phyloP scores from a whole-genome alignment of 2,113 vertebrate species.

The Tyto alba region DNA sequence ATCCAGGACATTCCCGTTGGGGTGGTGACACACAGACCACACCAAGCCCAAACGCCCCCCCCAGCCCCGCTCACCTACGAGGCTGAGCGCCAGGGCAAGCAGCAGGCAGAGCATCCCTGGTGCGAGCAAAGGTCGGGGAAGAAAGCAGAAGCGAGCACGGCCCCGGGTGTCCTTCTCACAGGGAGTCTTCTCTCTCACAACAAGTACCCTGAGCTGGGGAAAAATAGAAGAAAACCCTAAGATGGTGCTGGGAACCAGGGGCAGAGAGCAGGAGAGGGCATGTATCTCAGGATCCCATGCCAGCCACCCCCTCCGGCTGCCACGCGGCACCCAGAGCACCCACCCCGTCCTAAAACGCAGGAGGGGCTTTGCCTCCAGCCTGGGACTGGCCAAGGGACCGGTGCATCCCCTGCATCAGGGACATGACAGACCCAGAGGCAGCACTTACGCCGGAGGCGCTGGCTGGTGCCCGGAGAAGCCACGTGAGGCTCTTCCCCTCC shows the following conservation, averaged over 20 bases:
- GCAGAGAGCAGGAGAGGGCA: neutral
- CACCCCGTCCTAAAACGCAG: rapidly evolving
- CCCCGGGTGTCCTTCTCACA: rapidly evolving
- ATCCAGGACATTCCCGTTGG: rapidly evolving
- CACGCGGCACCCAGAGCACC: neutral
- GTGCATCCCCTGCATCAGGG: neutral
- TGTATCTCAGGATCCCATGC: neutral
- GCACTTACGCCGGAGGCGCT: neutral
- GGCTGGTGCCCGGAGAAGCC: neutral
- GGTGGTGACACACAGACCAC: neutral
- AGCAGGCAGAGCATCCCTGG: neutral
- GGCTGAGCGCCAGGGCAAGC: neutral
- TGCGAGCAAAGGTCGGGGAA: rapidly evolving
- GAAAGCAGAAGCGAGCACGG: neutral
- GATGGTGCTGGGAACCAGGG: neutral
- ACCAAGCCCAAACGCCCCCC: neutral
- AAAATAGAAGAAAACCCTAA: neutral
- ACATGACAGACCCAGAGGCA: rapidly evolving
- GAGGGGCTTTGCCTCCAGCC: neutral
- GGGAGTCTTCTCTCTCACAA: neutral
- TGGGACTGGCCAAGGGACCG: rapidly evolving
- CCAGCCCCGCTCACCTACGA: constrained; percentile 19
- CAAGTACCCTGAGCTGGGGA: neutral
- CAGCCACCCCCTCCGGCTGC: rapidly evolving
- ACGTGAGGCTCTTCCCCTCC: neutral